phyloP scores from a whole-genome alignment of 2,113 vertebrate genomes.

The Bujurquina vittata region DNA sequence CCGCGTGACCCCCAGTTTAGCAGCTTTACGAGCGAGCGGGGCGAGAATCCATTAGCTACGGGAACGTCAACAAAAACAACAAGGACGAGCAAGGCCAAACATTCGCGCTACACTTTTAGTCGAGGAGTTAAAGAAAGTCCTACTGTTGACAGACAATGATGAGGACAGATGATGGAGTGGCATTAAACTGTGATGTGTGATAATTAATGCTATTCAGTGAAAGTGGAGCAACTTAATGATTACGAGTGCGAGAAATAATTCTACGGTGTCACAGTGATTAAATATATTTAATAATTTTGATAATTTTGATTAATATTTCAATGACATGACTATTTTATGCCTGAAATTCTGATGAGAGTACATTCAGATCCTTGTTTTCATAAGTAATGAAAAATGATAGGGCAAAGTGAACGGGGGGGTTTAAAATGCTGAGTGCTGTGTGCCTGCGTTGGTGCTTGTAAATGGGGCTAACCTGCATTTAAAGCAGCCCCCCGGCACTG shows the following conservation, averaged over 20 bases:
- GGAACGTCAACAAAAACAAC: constrained; percentile 47
- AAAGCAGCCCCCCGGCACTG: constrained; percentile 64
- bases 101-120: background rate
- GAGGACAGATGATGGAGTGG: background rate
- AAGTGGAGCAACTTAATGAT: background rate
- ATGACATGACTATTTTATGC: constrained; percentile 29
- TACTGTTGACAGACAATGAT: background rate
- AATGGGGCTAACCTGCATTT: constrained; percentile 71
- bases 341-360: constrained; percentile 33
- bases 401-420: constrained; percentile 20
- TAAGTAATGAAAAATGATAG: constrained; percentile 58
- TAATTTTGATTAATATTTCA: constrained; percentile 30
- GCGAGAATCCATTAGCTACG: constrained; percentile 74
- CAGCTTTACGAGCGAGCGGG: constrained; percentile 58
- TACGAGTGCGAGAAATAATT: background rate
- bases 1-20: constrained; percentile 56
- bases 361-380: constrained; percentile 54
- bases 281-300: background rate
- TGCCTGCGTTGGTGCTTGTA: constrained; percentile 45
- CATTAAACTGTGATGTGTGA: background rate
- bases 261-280: background rate
- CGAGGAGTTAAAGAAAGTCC: background rate
- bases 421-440: constrained; percentile 41
- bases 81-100: background rate
- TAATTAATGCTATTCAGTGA: background rate